Conservation (phyloP, 2,797 vertebrate species). For the Podarcis siculus region DNA sequence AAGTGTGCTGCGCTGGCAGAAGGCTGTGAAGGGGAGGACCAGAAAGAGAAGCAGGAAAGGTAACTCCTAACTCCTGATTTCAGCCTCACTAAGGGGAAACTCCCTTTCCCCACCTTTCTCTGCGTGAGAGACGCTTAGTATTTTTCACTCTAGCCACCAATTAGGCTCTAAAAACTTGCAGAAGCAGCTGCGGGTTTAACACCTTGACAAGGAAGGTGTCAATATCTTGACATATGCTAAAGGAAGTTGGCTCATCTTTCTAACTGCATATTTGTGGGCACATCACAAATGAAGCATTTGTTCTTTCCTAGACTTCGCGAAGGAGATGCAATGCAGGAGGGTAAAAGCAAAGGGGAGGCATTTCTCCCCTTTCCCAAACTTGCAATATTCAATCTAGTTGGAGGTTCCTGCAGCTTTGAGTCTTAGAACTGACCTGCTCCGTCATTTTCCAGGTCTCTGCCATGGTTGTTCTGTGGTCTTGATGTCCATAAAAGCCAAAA, state of each 20-base stretch:
- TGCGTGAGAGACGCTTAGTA: not conserved
- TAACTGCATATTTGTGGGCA: not conserved
- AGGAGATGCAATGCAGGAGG: not conserved
- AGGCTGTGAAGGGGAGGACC: not conserved
- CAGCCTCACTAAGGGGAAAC: not conserved
- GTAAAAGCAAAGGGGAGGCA: not conserved
- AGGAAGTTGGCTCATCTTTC: not conserved
- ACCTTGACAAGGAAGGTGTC: not conserved
- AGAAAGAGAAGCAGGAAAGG: not conserved
- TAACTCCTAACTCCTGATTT: not conserved
- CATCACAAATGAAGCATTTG: not conserved
- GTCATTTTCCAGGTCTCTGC: not conserved
- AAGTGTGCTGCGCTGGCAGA: not conserved
- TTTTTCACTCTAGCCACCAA: not conserved
- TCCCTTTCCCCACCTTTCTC: not conserved
- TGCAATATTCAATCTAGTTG: no score
- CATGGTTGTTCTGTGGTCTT: not conserved
- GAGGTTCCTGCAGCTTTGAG: not conserved
- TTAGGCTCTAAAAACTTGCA: not conserved
- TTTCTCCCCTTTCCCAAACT: not conserved
- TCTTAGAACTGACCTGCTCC: not conserved
- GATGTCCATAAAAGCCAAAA: not conserved
- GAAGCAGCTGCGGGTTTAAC: not conserved
- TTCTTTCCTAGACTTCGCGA: not conserved
- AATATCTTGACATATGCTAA: not conserved